These are phyloP conservation scores for Anguilla rostrata DNA, from an alignment of 2,113 vertebrate species.

Conservation along the genomic window DNA sequence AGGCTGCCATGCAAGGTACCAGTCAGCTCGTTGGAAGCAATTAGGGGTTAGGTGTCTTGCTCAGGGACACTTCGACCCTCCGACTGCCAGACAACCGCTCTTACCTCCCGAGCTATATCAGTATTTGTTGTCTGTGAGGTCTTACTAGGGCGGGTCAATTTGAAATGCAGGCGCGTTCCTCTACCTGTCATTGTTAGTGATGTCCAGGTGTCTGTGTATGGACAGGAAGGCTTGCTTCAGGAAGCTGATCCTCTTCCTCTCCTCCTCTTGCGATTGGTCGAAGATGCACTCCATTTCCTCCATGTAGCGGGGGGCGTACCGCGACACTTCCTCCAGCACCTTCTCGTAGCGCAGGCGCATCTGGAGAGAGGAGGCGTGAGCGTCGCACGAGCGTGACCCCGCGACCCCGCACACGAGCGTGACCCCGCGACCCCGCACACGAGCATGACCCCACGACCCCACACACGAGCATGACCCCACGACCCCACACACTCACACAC, in stretches of 20 bases:
- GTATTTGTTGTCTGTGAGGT: too few relatives aligned
- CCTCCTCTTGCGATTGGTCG: conserved; percentile 78
- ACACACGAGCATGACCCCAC: too few relatives aligned
- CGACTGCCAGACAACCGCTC: too few relatives aligned
- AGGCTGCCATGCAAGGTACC: too few relatives aligned
- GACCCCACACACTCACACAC: too few relatives aligned
- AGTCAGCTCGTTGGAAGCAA: too few relatives aligned
- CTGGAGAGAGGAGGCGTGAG: conserved; percentile 43
- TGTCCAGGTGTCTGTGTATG: conserved; percentile 77
- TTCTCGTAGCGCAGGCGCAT: conserved; percentile 76
- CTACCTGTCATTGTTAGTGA: conserved; percentile 76
- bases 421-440: too few relatives aligned
- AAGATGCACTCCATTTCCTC: conserved; percentile 84
- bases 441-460: background rate
- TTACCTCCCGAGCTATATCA: too few relatives aligned
- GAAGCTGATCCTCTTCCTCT: conserved; percentile 77
- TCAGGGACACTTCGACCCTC: too few relatives aligned
- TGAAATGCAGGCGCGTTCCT: background rate
- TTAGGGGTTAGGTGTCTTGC: too few relatives aligned
- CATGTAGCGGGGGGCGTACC: conserved; percentile 80
- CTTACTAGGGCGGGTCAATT: background rate
- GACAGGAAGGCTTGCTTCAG: conserved; percentile 76
- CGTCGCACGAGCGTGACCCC: background rate
- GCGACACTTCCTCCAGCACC: conserved; percentile 76
- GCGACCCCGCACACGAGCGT: background rate